phyloP scores from a whole-genome alignment of 2,797 vertebrate species.

The Arrhamphus sclerolepis region DNA sequence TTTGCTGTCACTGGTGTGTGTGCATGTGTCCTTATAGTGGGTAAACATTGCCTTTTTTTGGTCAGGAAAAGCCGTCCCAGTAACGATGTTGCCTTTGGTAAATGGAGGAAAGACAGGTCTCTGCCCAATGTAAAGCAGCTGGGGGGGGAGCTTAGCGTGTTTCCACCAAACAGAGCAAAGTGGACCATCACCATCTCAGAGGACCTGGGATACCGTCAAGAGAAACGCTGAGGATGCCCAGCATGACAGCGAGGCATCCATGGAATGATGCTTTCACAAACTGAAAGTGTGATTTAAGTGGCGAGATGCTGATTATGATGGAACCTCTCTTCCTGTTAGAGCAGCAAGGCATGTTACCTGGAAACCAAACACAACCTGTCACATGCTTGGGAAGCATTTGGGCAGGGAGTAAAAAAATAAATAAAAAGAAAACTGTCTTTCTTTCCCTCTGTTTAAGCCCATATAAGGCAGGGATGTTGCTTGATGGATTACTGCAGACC shows the following conservation, averaged over 20 bases:
- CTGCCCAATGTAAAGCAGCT: slow-evolving; percentile 39
- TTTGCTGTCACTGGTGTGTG: too few relatives aligned
- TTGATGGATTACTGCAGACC: slow-evolving; percentile 60
- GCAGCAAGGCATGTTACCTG: slow-evolving; percentile 36
- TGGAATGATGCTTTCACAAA: slow-evolving; percentile 52
- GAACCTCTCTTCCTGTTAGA: slow-evolving; percentile 20
- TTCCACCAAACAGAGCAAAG: slow-evolving; percentile 38
- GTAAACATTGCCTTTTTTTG: too few relatives aligned
- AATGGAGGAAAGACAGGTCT: not conserved
- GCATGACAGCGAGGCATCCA: slow-evolving; percentile 25
- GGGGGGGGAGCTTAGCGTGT: slow-evolving; percentile 36
- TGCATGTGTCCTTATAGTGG: too few relatives aligned
- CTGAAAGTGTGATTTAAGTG: slow-evolving; percentile 39
- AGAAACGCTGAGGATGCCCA: slow-evolving; percentile 36
- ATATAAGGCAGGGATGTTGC: slow-evolving; percentile 66
- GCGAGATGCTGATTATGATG: slow-evolving; percentile 35
- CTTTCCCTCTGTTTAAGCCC: slow-evolving; percentile 40
- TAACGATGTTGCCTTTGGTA: too few relatives aligned
- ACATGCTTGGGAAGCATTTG: slow-evolving; percentile 8
- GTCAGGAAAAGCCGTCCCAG: too few relatives aligned
- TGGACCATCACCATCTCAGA: slow-evolving; percentile 24
- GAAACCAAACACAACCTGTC: slow-evolving; percentile 58
- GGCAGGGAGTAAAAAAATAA: too few relatives aligned
- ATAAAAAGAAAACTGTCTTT: slow-evolving; percentile 15
- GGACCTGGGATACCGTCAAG: slow-evolving; percentile 29